phyloP scores from a whole-genome alignment of 1,140 invertebrate species.

The Lepidurus arcticus region DNA sequence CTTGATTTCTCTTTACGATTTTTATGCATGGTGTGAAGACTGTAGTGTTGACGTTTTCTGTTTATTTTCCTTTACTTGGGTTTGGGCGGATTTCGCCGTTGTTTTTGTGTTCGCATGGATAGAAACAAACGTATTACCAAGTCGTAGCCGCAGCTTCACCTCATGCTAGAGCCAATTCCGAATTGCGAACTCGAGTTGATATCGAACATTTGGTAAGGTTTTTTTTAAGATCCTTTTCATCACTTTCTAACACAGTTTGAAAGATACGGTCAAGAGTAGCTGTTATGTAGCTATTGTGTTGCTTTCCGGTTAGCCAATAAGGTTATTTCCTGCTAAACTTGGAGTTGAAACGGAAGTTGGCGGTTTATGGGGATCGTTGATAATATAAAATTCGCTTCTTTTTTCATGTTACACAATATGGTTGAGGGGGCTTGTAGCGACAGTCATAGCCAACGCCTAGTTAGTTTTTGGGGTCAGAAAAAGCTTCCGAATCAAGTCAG shows the following conservation, averaged over 20 bases:
- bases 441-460: background rate
- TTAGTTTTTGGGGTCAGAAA: background rate
- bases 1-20: background rate
- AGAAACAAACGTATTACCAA: background rate
- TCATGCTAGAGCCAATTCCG: background rate
- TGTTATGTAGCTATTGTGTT: background rate
- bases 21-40: background rate
- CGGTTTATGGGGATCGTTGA: background rate
- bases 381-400: background rate
- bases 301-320: background rate
- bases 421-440: background rate
- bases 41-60: background rate
- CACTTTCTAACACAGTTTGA: no score
- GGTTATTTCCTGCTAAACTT: background rate
- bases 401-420: background rate
- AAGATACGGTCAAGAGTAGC: background rate
- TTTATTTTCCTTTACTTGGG: background rate
- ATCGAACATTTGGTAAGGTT: background rate
- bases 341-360: background rate
- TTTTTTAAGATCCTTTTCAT: no score
- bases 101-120: background rate
- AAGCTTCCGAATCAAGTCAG: slow-evolving; percentile 1
- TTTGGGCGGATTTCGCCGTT: background rate
- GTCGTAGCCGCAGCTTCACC: background rate
- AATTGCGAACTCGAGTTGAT: background rate